Evolutionary conservation across 2,113 vertebrate species (phyloP), one percentile per base, ranked within the genome.

Genomic region (Vulpes ferrilata): DNA sequence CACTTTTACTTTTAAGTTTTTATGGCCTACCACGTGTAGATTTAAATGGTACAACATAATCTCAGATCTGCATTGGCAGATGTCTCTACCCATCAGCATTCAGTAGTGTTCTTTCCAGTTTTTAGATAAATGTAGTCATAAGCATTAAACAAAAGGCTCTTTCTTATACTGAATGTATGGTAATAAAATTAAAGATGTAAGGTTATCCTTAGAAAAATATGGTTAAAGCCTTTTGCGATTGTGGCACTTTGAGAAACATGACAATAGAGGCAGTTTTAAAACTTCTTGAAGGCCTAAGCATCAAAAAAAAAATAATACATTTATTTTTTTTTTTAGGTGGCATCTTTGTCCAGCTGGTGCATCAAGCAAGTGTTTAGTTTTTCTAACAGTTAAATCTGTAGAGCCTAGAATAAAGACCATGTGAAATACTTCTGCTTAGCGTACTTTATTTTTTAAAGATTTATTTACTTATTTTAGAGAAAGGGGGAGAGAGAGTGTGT

Each of bases 51-150:
- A 55, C 4, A 55, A 27, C 11, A 65, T 32, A 80, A 90, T 64
- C 12, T 95, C n/a, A 82, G 53, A 84, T 85, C 32, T 95, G 0
- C 53, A 25, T 38, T 88, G 19, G 9, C 86, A 84, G 81, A 93
- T 86, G 25, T 65, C 35, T 65, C 57, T 71, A 88, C 12, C 20
- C 30, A 91, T 88, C 30, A 96, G n/a, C 22, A 80, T 43, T 93
- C 69, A 85, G 5, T 11, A 80, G 19, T n/a, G 19, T 10, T 89
- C 4, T 88, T 59, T 19, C 9, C 32, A 48, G 17, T 48, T 81
- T 93, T 88, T 88, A 96, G 27, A 32, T 93, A 81, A 90, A 84
- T 69, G 30, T 64, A 53, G 16, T 80, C 69, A 80, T 51, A 94
- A 74, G 4, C 17, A 88, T 95, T 94, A 94, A 81, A 48, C 13